phyloP scores from a whole-genome alignment of 37 sponge, comb jelly and placozoan species.

The Cladorhizidae sp. region DNA sequence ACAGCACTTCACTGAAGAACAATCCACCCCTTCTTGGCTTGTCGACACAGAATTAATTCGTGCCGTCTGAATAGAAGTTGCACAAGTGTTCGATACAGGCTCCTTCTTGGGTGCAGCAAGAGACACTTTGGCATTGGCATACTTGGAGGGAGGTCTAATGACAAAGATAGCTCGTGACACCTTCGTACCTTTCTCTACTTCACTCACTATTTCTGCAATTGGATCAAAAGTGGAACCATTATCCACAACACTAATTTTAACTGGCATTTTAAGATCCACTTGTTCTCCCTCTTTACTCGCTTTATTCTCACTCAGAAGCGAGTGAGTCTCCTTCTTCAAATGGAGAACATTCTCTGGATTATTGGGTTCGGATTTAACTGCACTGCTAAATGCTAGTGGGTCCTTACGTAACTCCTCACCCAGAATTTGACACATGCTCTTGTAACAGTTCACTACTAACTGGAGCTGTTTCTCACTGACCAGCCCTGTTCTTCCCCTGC shows the following conservation, averaged over 20 bases:
- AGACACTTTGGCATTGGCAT: constrained; percentile 18
- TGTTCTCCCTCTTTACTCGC: background rate
- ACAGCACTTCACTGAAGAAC: too few relatives aligned
- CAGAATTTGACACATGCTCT: constrained; percentile 45
- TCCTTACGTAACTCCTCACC: background rate
- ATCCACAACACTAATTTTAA: background rate
- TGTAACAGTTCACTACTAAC: constrained; percentile 68
- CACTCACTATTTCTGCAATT: constrained; percentile 50
- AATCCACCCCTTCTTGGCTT: too few relatives aligned
- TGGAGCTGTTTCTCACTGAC: constrained; percentile 51
- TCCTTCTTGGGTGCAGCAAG: constrained; percentile 37
- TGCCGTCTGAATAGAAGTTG: background rate
- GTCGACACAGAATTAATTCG: too few relatives aligned
- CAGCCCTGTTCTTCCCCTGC: constrained; percentile 61
- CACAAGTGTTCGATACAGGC: background rate
- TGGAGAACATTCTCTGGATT: too few relatives aligned
- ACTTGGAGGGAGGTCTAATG: constrained; percentile 47
- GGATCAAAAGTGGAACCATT: constrained; percentile 15
- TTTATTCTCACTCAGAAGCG: background rate
- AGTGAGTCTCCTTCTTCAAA: background rate
- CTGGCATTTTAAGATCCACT: background rate
- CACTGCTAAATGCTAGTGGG: background rate
- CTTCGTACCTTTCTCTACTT: constrained; percentile 41
- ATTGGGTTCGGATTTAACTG: background rate
- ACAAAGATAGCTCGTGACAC: constrained; percentile 52